Conservation (phyloP, 2,888 invertebrate species). For the Monochamus alternatus region DNA sequence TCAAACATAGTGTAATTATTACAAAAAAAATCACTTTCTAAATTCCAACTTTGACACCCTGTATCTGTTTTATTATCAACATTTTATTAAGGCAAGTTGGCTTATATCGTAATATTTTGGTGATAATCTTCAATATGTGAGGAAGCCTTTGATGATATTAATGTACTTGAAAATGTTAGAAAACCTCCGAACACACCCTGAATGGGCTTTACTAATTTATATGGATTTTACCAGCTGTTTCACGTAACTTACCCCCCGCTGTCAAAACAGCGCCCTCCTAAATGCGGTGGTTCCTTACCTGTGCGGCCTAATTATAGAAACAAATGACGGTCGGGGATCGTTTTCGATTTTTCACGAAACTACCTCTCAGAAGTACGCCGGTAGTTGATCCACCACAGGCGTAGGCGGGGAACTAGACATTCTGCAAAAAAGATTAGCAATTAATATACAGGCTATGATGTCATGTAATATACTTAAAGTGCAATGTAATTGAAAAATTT, state of each 20-base stretch:
- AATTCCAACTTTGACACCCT: too few species aligned
- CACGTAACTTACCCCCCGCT: not conserved
- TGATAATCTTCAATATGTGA: too few species aligned
- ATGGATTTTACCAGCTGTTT: not conserved
- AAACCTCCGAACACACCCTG: too few species aligned
- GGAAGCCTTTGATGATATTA: too few species aligned
- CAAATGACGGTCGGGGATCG: not conserved
- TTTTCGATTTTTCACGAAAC: constrained; percentile 1
- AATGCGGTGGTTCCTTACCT: not conserved
- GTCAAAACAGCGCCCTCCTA: too few species aligned
- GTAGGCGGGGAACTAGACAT: constrained; percentile 78
- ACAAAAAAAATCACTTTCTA: too few species aligned
- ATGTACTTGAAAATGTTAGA: too few species aligned
- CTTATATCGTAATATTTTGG: too few species aligned
- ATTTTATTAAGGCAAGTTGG: too few species aligned
- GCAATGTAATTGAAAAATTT: too few species aligned
- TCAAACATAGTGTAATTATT: too few species aligned
- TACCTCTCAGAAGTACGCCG: not conserved
- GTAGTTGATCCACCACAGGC: constrained; percentile 26
- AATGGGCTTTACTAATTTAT: not conserved
- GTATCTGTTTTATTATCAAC: too few species aligned
- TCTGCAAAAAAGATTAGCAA: constrained; percentile 72
- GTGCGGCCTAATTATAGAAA: constrained; percentile 3
- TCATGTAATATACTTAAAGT: not conserved
- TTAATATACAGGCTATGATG: constrained; percentile 51